Evolutionary conservation across 2,888 invertebrate species (phyloP), one percentile per base, ranked within the genome.

Genomic region (Vandiemenella viatica): DNA sequence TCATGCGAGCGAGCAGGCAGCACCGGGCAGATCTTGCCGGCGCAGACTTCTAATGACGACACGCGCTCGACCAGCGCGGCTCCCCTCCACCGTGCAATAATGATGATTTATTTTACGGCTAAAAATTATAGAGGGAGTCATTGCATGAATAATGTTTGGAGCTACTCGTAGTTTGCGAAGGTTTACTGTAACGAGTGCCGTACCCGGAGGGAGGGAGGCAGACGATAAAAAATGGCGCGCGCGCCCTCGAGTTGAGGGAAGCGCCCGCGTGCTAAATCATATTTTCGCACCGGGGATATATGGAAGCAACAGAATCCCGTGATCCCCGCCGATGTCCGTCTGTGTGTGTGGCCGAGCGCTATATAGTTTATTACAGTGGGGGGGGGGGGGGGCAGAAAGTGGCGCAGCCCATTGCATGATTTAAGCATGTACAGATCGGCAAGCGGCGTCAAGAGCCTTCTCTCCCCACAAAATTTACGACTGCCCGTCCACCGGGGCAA

Each of bases 21-120:
- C n/a, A n/a, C n/a, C n/a, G n/a, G n/a, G n/a, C n/a, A n/a, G n/a
- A n/a, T n/a, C n/a, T n/a, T n/a, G n/a, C n/a, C n/a, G n/a, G n/a
- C n/a, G n/a, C n/a, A n/a, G n/a, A n/a, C n/a, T n/a, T n/a, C n/a
- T n/a, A n/a, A n/a, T n/a, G n/a, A n/a, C n/a, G n/a, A n/a, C 32
- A 32, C 32, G 32, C 32, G 10, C 32, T 65, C 65, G 66, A 68
- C 22, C 37, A 21, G 40, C 40, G 15, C 38, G 37, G 22, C 21
- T 44, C 41, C 42, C 60, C 55, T 58, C 58, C 61, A 65, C 64
- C 63, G 66, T 66, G 69, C 70, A 71, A 72, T 73, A 73, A 73
- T 73, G 72, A 72, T 72, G 72, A 73, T 73, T 73, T 73, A 73
- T 72, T 64, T 67, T 66, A 67, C 67, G 65, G 70, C 63, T 68